phyloP scores from a whole-genome alignment of 2,113 vertebrate species.

The Cyanistes caeruleus region DNA sequence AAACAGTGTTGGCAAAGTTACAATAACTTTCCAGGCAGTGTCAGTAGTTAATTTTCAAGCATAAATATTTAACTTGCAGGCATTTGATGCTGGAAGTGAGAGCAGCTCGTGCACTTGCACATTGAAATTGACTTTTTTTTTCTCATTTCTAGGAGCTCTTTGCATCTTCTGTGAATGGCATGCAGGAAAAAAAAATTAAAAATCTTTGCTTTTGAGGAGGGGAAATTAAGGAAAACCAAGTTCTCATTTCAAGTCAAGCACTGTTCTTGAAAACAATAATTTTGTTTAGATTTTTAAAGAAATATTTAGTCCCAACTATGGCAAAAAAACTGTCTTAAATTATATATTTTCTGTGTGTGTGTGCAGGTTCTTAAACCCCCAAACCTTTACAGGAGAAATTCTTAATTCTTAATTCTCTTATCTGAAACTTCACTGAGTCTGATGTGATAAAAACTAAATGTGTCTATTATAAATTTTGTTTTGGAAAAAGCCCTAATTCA shows the following conservation, averaged over 20 bases:
- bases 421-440: neutral
- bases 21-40: neutral
- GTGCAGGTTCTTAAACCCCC: conserved; percentile 8
- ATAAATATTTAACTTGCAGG: conserved; percentile 8
- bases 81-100: neutral
- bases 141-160: neutral
- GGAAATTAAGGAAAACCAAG: neutral
- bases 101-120: neutral
- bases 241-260: neutral
- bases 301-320: neutral
- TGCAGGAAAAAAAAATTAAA: neutral
- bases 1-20: neutral
- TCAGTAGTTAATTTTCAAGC: neutral
- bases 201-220: neutral
- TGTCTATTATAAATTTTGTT: neutral
- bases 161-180: neutral
- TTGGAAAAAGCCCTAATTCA: neutral
- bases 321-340: neutral
- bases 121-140: neutral
- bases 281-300: neutral
- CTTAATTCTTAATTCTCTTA: conserved; percentile 37
- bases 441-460: neutral
- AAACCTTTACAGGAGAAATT: conserved; percentile 54
- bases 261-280: neutral
- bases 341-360: neutral